phyloP scores from a whole-genome alignment of 1,140 invertebrate species.

The Coptotermes formosanus region DNA sequence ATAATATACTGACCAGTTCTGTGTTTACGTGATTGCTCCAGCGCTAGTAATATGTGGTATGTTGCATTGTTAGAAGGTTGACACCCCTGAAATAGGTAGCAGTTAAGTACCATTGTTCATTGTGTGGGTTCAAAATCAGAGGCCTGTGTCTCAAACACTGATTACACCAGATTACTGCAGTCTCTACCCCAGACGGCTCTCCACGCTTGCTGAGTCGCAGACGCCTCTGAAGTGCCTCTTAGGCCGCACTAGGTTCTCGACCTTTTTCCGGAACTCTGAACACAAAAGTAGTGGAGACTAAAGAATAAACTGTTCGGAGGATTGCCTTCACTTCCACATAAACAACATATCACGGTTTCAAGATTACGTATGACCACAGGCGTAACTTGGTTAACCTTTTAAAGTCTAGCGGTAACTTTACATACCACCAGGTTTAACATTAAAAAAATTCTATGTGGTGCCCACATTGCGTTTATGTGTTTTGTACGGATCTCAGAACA shows the following conservation, averaged over 20 bases:
- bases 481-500: no score
- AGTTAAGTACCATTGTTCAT: not conserved
- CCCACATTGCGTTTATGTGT: no score
- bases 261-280: not conserved
- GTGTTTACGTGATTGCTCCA: no score
- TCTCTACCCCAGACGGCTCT: not conserved
- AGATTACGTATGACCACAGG: not conserved
- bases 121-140: not conserved
- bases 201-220: not conserved
- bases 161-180: not conserved
- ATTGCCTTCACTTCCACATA: not conserved
- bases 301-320: not conserved
- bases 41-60: no score
- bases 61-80: no score
- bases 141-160: not conserved
- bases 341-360: not conserved
- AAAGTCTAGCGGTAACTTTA: no score
- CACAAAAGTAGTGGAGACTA: not conserved
- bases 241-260: not conserved
- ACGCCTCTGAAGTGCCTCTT: not conserved
- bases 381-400: no score
- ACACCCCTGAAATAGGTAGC: not conserved
- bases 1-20: no score
- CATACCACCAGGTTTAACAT: no score
- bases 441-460: no score